Evolutionary conservation across 2,888 invertebrate genomes (phyloP).

Genomic region (Deilephila elpenor): DNA sequence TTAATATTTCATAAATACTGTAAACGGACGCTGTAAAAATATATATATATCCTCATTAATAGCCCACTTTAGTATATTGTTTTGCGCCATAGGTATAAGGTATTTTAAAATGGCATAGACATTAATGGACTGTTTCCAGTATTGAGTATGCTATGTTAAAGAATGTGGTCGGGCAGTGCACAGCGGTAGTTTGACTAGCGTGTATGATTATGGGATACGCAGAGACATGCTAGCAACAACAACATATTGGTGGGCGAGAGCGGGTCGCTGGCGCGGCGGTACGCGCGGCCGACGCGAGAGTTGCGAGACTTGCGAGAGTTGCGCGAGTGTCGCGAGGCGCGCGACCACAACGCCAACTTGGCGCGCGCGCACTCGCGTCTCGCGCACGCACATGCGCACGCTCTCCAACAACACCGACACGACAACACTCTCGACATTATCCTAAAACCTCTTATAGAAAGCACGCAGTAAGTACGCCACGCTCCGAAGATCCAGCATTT

Average conservation of each 20-base stretch:
- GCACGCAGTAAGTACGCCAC: conserved; percentile 84
- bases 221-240: conserved; percentile 86
- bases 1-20: not conserved
- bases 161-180: conserved; percentile 53
- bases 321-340: conserved; percentile 64
- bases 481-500: conserved; percentile 56
- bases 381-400: conserved; percentile 59
- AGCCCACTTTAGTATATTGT: conserved; percentile 58
- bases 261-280: conserved; percentile 80
- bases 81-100: conserved; percentile 36
- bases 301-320: conserved; percentile 57
- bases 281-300: conserved; percentile 73
- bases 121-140: conserved; percentile 29
- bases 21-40: not conserved
- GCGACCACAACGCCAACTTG: conserved; percentile 74
- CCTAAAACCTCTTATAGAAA: conserved; percentile 84
- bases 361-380: conserved; percentile 59
- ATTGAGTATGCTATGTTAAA: conserved; percentile 43
- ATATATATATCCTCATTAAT: not conserved
- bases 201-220: conserved; percentile 78
- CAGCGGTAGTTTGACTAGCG: conserved; percentile 75
- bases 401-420: conserved; percentile 56
- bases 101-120: conserved; percentile 15
- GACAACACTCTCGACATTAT: conserved; percentile 85
- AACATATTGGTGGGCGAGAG: conserved; percentile 82